phyloP scores from a whole-genome alignment of 2,888 invertebrate genomes.

The Sclerodermus sp. region DNA sequence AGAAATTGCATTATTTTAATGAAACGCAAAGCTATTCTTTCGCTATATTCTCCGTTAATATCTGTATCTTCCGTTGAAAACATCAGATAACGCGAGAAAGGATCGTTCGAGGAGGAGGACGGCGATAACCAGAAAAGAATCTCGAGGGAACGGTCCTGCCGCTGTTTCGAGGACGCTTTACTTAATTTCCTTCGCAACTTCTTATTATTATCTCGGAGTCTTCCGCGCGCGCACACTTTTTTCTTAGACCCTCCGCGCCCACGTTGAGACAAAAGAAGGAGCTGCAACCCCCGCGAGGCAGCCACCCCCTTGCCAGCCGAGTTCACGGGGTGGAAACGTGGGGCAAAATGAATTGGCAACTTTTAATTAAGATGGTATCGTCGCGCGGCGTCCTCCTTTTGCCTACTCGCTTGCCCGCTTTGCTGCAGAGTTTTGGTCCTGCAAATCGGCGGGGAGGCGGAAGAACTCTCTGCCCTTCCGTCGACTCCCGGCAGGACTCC shows the following conservation, averaged over 20 bases:
- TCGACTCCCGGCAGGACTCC: constrained; percentile 11
- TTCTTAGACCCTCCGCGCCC: constrained; percentile 16
- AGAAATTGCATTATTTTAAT: no score
- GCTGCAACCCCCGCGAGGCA: constrained; percentile 17
- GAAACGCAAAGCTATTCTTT: no score
- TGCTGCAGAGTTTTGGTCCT: constrained; percentile 13
- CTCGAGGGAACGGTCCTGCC: no score
- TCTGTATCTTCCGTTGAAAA: no score
- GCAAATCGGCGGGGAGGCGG: constrained; percentile 26
- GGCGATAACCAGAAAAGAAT: no score
- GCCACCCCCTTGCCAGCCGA: constrained; percentile 17
- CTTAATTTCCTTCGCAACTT: constrained; percentile 50
- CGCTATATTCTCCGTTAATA: no score
- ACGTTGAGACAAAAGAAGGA: constrained; percentile 46
- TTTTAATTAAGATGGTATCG: constrained; percentile 59
- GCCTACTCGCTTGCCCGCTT: no score
- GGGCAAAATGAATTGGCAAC: constrained; percentile 57
- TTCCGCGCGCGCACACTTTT: constrained; percentile 31
- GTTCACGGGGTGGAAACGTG: constrained; percentile 41
- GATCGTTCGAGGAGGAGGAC: no score
- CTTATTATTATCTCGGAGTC: constrained; percentile 43
- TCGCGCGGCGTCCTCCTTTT: constrained; percentile 16
- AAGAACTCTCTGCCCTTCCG: constrained; percentile 5
- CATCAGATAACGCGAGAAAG: no score
- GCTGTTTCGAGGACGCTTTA: constrained; percentile 26